These are phyloP conservation scores for Venturia canescens DNA, from an alignment of 1,140 invertebrate genomes.

Conservation along the genomic window DNA sequence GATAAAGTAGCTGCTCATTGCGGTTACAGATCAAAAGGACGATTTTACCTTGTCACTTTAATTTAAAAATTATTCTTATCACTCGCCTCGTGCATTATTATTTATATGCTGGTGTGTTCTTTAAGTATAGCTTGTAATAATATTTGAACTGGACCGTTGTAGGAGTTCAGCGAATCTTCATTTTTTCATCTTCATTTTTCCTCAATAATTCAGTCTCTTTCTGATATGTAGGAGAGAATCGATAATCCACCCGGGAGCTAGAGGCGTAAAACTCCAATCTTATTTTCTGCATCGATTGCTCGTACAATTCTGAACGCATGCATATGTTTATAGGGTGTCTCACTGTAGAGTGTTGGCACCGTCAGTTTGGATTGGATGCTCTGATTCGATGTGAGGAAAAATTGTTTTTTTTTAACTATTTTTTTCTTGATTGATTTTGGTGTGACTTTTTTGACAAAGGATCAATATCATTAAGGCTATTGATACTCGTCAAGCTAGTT, in stretches of 20 bases:
- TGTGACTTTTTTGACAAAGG: no score
- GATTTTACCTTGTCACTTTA: constrained; percentile 4
- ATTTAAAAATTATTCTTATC: neutral
- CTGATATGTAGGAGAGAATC: neutral
- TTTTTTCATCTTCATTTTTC: constrained; percentile 12
- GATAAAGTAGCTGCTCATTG: neutral
- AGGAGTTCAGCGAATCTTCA: neutral
- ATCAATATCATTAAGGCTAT: no score
- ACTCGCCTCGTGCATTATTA: neutral
- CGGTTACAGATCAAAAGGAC: constrained; percentile 34
- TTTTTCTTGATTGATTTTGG: no score
- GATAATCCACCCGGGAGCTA: constrained; percentile 37
- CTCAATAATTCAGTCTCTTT: constrained; percentile 2
- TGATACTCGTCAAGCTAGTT: no score
- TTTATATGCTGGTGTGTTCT: neutral
- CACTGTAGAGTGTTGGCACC: no score
- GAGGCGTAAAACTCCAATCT: constrained; percentile 31
- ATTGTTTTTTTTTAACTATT: no score
- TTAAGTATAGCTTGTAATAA: constrained; percentile 18
- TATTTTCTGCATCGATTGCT: neutral
- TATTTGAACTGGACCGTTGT: neutral
- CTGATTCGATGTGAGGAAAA: no score
- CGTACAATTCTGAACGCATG: no score
- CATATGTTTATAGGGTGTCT: no score
- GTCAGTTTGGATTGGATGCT: no score